Conservation (phyloP, 2,888 invertebrate genomes). For the Tubiluchus corallicola region DNA sequence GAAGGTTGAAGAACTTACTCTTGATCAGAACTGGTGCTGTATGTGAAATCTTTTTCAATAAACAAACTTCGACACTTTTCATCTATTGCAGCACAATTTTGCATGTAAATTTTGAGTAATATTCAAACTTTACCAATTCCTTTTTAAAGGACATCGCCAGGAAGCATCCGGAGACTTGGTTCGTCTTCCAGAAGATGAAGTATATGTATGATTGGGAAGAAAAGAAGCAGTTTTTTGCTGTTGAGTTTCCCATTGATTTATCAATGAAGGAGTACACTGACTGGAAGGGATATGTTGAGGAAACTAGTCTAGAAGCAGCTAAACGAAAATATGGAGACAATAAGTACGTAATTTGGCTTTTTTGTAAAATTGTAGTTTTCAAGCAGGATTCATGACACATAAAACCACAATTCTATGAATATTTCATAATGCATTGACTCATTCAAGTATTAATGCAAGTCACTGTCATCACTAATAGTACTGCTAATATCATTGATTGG, state of each 20-base stretch:
- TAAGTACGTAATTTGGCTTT: slow-evolving; percentile 43
- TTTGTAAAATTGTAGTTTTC: no score
- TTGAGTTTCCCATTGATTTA: slow-evolving; percentile 60
- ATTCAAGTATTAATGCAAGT: no score
- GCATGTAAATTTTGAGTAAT: no score
- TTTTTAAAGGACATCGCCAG: slow-evolving; percentile 13
- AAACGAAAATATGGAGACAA: slow-evolving; percentile 74
- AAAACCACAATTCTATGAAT: no score
- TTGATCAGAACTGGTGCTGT: no score
- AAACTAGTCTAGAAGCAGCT: slow-evolving; percentile 51
- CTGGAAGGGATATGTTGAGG: slow-evolving; percentile 71
- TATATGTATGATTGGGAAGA: slow-evolving; percentile 65
- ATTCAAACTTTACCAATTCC: neutral
- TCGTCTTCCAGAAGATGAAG: slow-evolving; percentile 92
- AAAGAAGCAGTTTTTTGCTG: slow-evolving; percentile 54
- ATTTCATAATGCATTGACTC: no score
- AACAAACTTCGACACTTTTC: no score
- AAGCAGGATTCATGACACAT: no score
- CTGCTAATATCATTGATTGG: no score
- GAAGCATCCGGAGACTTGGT: slow-evolving; percentile 43
- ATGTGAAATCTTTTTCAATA: no score
- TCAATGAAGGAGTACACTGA: slow-evolving; percentile 30
- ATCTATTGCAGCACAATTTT: no score
- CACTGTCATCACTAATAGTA: no score
- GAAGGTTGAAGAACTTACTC: slow-evolving; percentile 34